Conservation (phyloP, 1,140 invertebrate species). For the Cherax destructor region DNA sequence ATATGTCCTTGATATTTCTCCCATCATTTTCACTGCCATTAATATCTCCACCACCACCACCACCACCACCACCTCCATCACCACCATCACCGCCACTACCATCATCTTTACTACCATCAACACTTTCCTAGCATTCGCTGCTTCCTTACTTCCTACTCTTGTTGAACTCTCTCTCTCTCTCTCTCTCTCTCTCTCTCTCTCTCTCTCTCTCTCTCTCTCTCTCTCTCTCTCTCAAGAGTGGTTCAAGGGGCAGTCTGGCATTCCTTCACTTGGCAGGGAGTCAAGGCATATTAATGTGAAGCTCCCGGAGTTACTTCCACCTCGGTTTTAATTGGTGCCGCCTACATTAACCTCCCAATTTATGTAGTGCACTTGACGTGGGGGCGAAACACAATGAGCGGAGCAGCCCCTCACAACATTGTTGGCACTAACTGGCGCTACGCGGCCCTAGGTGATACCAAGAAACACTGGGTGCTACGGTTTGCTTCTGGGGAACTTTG, state of each 20-base stretch:
- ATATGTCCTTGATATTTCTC: too few relatives aligned
- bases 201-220: conserved; percentile 5
- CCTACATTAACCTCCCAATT: conserved; percentile 67
- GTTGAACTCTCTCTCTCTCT: neutral
- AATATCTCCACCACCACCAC: neutral
- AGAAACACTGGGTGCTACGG: too few relatives aligned
- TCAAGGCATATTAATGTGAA: conserved; percentile 67
- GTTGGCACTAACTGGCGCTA: neutral
- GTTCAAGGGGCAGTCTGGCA: conserved; percentile 40
- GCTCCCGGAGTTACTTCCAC: conserved; percentile 50
- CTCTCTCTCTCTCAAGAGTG: conserved; percentile 9
- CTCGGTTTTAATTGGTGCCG: conserved; percentile 58
- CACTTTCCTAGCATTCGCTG: neutral
- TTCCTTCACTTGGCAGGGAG: conserved; percentile 45
- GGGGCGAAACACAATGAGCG: conserved; percentile 59
- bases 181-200: neutral
- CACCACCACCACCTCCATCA: neutral
- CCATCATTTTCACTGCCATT: too few relatives aligned
- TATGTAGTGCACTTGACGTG: conserved; percentile 58
- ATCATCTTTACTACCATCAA: neutral
- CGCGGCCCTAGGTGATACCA: neutral
- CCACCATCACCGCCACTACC: neutral
- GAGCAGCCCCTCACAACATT: conserved; percentile 2
- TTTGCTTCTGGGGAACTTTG: too few relatives aligned
- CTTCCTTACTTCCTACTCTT: neutral